A percentile compares a stretch with the other conserved stretches of the same genome.
phyloP scores from a whole-genome alignment of 2,888 invertebrate genomes.

The Eugnorisma glareosa region DNA sequence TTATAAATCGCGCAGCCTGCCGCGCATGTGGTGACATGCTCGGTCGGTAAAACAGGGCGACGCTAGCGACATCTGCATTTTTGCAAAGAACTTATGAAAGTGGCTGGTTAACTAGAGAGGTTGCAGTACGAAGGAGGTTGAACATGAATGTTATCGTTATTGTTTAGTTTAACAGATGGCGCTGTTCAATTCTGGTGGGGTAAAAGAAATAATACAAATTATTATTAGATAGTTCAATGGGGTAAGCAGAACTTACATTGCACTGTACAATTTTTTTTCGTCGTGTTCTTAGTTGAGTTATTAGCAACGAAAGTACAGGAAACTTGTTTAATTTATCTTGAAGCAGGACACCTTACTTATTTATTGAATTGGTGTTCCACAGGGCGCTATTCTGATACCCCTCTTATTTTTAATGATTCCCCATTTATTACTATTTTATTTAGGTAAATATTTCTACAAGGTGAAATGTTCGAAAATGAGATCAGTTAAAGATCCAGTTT shows the following conservation, averaged over 20 bases:
- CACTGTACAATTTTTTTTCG: not conserved
- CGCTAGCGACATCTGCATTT: conserved; percentile 43
- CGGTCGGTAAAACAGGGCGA: conserved; percentile 77
- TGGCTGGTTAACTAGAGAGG: not conserved
- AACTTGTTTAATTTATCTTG: not conserved
- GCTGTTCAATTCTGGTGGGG: conserved; percentile 2
- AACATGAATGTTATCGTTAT: conserved; percentile 2
- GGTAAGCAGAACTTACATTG: not conserved
- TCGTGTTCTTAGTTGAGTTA: not conserved
- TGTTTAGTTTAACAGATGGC: conserved; percentile 53
- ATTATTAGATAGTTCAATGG: not conserved
- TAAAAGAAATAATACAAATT: not conserved
- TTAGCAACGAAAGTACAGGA: not conserved
- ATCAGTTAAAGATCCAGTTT: not conserved
- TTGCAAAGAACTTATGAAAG: not conserved
- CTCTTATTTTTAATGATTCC: not conserved
- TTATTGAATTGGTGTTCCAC: conserved; percentile 8
- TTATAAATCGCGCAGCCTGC: conserved; percentile 89
- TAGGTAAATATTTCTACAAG: not conserved
- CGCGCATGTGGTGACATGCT: conserved; percentile 85
- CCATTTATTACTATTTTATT: not conserved
- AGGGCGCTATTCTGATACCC: not conserved
- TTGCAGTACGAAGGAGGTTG: not conserved
- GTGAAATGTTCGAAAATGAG: not conserved
- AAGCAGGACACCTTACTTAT: not conserved